These are phyloP conservation scores for Tretioscincus oriximinensis DNA, from an alignment of 2,113 vertebrate species.

Conservation along the genomic window DNA sequence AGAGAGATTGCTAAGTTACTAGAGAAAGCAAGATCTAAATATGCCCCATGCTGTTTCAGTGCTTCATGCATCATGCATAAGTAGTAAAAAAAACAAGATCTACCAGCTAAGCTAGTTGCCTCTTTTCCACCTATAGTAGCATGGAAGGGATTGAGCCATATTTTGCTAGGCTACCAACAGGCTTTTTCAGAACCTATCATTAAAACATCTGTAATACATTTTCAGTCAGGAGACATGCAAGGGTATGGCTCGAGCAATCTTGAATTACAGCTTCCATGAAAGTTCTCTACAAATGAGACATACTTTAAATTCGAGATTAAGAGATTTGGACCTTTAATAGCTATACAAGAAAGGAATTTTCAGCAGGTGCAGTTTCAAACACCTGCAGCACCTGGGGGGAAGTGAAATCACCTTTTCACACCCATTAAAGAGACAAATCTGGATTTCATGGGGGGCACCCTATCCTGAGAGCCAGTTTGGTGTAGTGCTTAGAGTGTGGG, in stretches of 20 bases:
- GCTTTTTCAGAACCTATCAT: background rate
- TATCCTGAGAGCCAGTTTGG: no score
- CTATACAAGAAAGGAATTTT: no score
- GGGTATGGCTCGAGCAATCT: background rate
- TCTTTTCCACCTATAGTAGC: background rate
- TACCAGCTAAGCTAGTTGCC: slow-evolving; percentile 6
- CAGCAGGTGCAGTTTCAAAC: no score
- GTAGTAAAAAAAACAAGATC: slow-evolving; percentile 11
- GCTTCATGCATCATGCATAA: background rate
- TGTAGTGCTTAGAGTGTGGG: no score
- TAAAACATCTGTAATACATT: background rate
- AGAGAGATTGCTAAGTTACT: background rate
- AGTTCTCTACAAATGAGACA: background rate
- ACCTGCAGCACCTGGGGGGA: no score
- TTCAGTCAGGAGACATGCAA: background rate
- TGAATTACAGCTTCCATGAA: background rate
- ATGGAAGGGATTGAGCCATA: background rate
- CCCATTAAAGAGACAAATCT: no score
- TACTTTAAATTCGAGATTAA: background rate
- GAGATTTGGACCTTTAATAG: no score
- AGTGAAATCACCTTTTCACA: no score
- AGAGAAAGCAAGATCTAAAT: background rate
- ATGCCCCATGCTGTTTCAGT: background rate
- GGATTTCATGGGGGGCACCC: no score
- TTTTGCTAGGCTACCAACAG: background rate